These are phyloP conservation scores for Eupeodes latifasciatus DNA, from an alignment of 2,888 invertebrate species.

Conservation along the genomic window DNA sequence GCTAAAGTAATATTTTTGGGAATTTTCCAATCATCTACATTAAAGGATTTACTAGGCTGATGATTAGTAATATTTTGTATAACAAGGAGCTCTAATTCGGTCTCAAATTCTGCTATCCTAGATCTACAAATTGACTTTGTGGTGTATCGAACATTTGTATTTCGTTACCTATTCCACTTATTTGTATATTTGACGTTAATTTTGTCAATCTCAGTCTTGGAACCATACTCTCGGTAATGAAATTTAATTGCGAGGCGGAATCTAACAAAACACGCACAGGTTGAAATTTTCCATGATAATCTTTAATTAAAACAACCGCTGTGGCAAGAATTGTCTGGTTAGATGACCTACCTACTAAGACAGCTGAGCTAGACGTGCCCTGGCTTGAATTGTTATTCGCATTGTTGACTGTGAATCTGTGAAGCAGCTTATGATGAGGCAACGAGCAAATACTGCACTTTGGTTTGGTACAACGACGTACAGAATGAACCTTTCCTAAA, in stretches of 20 bases:
- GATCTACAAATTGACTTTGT: background rate
- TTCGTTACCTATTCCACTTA: background rate
- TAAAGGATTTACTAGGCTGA: background rate
- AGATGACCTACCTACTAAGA: background rate
- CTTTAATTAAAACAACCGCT: constrained; percentile 21
- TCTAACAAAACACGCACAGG: constrained; percentile 37
- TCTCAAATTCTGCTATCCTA: too few species aligned
- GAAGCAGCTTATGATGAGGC: constrained; percentile 23
- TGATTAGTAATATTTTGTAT: too few species aligned
- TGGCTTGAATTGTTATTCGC: background rate
- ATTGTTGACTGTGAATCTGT: constrained; percentile 3
- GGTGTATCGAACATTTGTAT: background rate
- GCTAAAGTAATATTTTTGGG: constrained; percentile 31
- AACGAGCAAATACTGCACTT: constrained; percentile 14
- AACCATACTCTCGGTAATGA: constrained; percentile 18
- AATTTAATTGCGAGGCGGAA: constrained; percentile 43
- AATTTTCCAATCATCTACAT: constrained; percentile 23
- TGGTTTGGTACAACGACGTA: background rate
- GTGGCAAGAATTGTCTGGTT: constrained; percentile 17
- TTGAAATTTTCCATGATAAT: background rate
- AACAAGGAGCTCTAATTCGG: too few species aligned
- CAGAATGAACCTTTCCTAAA: constrained; percentile 22
- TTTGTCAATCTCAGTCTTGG: background rate
- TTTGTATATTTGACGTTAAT: background rate
- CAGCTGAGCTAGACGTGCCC: background rate